Percentiles rank a stretch among this genome's conserved stretches.
Conservation (phyloP, 2,797 vertebrate species). For the Platalea minor region DNA sequence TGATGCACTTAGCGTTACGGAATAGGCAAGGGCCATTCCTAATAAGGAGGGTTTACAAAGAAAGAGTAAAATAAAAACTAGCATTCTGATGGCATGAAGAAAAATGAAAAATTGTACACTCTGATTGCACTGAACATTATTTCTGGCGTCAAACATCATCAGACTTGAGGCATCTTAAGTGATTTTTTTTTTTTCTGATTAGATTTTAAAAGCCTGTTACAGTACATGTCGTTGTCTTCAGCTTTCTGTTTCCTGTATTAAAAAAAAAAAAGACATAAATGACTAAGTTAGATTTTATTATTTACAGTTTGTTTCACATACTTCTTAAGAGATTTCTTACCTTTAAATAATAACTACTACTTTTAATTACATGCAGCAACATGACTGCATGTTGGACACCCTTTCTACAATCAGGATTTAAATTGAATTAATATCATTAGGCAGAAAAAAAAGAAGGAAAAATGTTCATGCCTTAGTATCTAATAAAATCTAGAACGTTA, state of each 20-base stretch:
- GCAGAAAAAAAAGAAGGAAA: neutral
- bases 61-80: conserved; percentile 75
- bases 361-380: neutral
- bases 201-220: conserved; percentile 69
- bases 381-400: neutral
- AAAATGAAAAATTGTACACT: conserved; percentile 83
- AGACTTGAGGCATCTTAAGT: conserved; percentile 82
- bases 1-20: neutral
- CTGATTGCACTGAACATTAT: conserved; percentile 87
- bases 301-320: neutral
- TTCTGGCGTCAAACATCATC: conserved; percentile 86
- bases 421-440: neutral
- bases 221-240: conserved; percentile 82
- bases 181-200: conserved; percentile 76
- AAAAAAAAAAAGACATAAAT: conserved; percentile 15
- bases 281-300: neutral
- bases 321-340: neutral
- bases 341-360: neutral
- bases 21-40: conserved; percentile 28
- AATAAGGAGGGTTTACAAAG: conserved; percentile 66
- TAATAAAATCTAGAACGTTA: neutral
- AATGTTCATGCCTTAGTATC: neutral
- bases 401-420: neutral
- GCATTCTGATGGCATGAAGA: conserved; percentile 85
- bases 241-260: conserved; percentile 91